These are phyloP conservation scores for Eurois occulta DNA, from an alignment of 2,888 invertebrate species.

Conservation along the genomic window DNA sequence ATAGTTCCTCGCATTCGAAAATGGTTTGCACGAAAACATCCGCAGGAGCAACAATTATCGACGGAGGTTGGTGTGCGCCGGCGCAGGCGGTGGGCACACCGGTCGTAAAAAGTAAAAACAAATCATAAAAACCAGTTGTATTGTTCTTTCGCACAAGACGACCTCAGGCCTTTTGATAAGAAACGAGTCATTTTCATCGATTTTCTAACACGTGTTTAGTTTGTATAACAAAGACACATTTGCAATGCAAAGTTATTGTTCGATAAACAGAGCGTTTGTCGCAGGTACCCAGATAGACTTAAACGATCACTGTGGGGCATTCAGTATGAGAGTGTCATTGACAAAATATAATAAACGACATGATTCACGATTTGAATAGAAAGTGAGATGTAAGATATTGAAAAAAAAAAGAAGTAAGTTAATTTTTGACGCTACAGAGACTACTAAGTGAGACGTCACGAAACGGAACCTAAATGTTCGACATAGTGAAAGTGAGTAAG, in stretches of 20 bases:
- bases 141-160: constrained; percentile 86
- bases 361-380: constrained; percentile 79
- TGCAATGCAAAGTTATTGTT: constrained; percentile 73
- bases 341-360: constrained; percentile 68
- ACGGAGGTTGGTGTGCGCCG: constrained; percentile 69
- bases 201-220: constrained; percentile 79
- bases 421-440: constrained; percentile 77
- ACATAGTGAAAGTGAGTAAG: constrained; percentile 86
- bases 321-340: constrained; percentile 47
- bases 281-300: constrained; percentile 51
- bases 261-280: constrained; percentile 68
- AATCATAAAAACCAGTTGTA: constrained; percentile 87
- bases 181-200: constrained; percentile 78
- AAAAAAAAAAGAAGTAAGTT: constrained; percentile 71
- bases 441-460: constrained; percentile 77
- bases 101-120: constrained; percentile 84
- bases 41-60: constrained; percentile 74
- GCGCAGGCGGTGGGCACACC: constrained; percentile 65
- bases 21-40: constrained; percentile 76
- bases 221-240: constrained; percentile 72
- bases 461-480: constrained; percentile 84
- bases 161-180: constrained; percentile 83
- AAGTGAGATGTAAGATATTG: constrained; percentile 77
- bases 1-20: constrained; percentile 53
- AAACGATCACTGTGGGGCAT: constrained; percentile 56